Evolutionary conservation across 2,888 invertebrate species (phyloP).

Genomic region (Caprella mutica): DNA sequence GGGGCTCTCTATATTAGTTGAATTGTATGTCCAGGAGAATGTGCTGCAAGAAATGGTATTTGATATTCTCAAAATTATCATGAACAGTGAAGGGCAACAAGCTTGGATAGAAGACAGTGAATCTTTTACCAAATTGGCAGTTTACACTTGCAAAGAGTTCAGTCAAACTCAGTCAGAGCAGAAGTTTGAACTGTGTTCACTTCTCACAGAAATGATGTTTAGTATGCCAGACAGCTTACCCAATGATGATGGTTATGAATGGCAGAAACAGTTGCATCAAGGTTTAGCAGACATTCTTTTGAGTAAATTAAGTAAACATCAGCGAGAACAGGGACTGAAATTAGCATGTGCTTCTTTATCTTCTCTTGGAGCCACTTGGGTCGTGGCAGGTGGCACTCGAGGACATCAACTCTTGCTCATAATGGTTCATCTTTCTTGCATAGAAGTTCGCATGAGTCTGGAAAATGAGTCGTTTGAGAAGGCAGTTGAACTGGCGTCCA

Average conservation of each 20-base stretch:
- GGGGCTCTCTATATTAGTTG: slow-evolving; percentile 53
- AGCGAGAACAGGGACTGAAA: slow-evolving; percentile 77
- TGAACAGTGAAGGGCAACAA: slow-evolving; percentile 20
- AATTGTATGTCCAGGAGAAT: slow-evolving; percentile 70
- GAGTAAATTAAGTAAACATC: slow-evolving; percentile 73
- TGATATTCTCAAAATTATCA: slow-evolving; percentile 51
- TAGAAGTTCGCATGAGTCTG: slow-evolving; percentile 86
- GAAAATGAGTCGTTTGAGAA: slow-evolving; percentile 69
- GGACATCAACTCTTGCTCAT: slow-evolving; percentile 69
- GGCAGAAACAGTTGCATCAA: slow-evolving; percentile 63
- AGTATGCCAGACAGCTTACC: slow-evolving; percentile 54
- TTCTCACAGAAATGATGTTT: slow-evolving; percentile 18
- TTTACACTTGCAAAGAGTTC: slow-evolving; percentile 73
- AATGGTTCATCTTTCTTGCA: slow-evolving; percentile 71
- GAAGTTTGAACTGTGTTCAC: slow-evolving; percentile 71
- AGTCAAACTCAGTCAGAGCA: slow-evolving; percentile 75
- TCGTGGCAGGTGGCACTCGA: slow-evolving; percentile 57
- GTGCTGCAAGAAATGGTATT: slow-evolving; percentile 81
- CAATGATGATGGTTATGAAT: slow-evolving; percentile 49
- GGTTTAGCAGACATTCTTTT: slow-evolving; percentile 70
- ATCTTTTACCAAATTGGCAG: slow-evolving; percentile 67
- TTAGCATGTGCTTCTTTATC: slow-evolving; percentile 69
- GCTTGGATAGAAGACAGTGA: slow-evolving; percentile 40
- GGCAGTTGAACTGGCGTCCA: slow-evolving; percentile 60
- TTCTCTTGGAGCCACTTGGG: slow-evolving; percentile 72